These are phyloP conservation scores for Rhorus exstirpatorius DNA, from an alignment of 2,888 invertebrate genomes.

Conservation along the genomic window DNA sequence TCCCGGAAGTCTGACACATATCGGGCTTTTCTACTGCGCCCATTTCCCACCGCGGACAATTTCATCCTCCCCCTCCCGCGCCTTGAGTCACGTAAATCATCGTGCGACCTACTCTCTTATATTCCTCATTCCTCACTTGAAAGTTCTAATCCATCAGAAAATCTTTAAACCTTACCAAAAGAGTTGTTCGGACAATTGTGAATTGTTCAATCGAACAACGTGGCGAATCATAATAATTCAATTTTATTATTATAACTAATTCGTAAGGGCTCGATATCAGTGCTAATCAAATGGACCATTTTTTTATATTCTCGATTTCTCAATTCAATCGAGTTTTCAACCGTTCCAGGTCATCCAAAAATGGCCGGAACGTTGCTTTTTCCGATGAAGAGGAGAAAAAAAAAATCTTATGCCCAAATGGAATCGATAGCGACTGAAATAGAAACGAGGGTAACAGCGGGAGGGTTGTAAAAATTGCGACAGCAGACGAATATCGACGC, in stretches of 20 bases:
- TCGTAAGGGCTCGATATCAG: too few species aligned
- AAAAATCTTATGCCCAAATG: background rate
- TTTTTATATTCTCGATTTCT: background rate
- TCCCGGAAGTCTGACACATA: conserved; percentile 21
- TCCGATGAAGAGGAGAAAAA: background rate
- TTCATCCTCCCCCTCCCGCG: background rate
- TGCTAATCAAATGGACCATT: too few species aligned
- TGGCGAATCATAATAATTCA: too few species aligned
- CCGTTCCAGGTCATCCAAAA: background rate
- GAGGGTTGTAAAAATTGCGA: background rate
- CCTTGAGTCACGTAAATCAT: conserved; percentile 17
- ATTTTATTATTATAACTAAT: too few species aligned
- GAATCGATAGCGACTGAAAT: background rate
- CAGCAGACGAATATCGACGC: too few species aligned
- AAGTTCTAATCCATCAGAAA: background rate
- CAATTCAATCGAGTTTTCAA: background rate
- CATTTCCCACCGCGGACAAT: conserved; percentile 6
- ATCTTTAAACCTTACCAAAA: background rate
- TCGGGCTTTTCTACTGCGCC: conserved; percentile 32
- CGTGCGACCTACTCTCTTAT: background rate
- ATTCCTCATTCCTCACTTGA: background rate
- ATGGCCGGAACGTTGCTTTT: background rate
- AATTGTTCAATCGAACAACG: too few species aligned
- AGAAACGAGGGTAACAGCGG: background rate
- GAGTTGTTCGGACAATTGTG: background rate